These are phyloP conservation scores for Amiota mariae DNA, from an alignment of 2,888 invertebrate genomes.

Conservation along the genomic window DNA sequence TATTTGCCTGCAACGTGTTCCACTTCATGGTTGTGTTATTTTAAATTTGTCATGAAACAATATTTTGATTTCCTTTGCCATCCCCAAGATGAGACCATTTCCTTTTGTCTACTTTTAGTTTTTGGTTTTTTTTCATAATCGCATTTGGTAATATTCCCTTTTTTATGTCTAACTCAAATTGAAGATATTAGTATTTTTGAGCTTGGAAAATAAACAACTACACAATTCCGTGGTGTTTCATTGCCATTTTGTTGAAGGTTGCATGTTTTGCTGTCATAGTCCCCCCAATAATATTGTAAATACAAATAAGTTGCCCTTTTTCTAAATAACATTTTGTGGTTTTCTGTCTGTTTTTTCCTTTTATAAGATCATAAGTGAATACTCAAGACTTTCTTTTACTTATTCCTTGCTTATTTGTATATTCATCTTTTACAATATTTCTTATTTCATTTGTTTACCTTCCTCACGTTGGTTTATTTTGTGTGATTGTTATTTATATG, in stretches of 20 bases:
- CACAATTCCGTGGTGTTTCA: not conserved
- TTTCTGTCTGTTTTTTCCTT: not conserved
- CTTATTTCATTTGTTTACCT: constrained; percentile 19
- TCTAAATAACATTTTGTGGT: constrained; percentile 63
- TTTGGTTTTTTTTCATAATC: constrained; percentile 28
- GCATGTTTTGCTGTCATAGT: not conserved
- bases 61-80: constrained; percentile 60
- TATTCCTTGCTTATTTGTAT: constrained; percentile 46
- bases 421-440: constrained; percentile 38
- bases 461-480: constrained; percentile 8
- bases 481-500: not conserved
- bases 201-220: not conserved
- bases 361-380: constrained; percentile 29
- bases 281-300: constrained; percentile 22
- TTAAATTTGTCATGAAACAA: constrained; percentile 67
- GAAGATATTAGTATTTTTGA: no score
- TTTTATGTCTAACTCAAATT: not conserved
- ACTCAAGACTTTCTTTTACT: constrained; percentile 34
- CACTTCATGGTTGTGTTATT: constrained; percentile 63
- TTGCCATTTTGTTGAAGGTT: not conserved
- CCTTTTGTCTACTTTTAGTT: constrained; percentile 18
- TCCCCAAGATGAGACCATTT: constrained; percentile 20
- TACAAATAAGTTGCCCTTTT: constrained; percentile 48
- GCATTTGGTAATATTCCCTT: constrained; percentile 47
- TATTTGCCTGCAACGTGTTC: constrained; percentile 60